Conservation (phyloP, 1,140 invertebrate species). For the Teleopsis dalmanni region DNA sequence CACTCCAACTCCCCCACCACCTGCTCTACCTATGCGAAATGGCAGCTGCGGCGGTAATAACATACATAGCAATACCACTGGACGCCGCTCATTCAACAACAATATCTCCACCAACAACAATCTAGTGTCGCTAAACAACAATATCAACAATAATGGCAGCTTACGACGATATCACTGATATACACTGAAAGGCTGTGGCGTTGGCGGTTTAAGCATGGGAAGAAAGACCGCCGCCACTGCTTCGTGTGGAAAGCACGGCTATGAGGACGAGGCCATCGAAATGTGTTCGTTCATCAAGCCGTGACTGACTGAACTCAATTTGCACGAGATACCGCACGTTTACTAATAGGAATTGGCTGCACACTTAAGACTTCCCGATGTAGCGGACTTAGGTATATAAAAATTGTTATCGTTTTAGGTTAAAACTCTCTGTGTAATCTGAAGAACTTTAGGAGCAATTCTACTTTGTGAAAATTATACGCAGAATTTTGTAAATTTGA, state of each 20-base stretch:
- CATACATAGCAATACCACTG: constrained; percentile 29
- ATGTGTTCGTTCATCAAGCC: constrained; percentile 11
- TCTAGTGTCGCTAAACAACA: no score
- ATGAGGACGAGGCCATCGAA: constrained; percentile 3
- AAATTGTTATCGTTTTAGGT: no score
- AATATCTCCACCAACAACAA: constrained; percentile 29
- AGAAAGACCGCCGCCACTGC: constrained; percentile 1
- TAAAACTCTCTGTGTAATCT: no score
- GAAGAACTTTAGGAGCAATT: no score
- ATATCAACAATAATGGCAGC: constrained; percentile 32
- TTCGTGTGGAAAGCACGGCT: background rate
- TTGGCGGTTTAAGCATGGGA: constrained; percentile 20
- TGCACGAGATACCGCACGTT: no score
- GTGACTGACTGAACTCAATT: background rate
- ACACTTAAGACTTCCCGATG: no score
- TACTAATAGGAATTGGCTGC: no score
- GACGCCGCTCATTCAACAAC: constrained; percentile 32
- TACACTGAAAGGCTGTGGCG: constrained; percentile 28
- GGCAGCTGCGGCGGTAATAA: constrained; percentile 15
- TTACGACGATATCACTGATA: constrained; percentile 41
- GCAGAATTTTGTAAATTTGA: no score
- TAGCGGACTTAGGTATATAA: no score
- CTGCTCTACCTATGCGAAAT: constrained; percentile 35
- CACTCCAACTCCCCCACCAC: constrained; percentile 36
- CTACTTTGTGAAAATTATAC: no score